phyloP scores from a whole-genome alignment of 2,797 vertebrate species.

The Antrozous pallidus region DNA sequence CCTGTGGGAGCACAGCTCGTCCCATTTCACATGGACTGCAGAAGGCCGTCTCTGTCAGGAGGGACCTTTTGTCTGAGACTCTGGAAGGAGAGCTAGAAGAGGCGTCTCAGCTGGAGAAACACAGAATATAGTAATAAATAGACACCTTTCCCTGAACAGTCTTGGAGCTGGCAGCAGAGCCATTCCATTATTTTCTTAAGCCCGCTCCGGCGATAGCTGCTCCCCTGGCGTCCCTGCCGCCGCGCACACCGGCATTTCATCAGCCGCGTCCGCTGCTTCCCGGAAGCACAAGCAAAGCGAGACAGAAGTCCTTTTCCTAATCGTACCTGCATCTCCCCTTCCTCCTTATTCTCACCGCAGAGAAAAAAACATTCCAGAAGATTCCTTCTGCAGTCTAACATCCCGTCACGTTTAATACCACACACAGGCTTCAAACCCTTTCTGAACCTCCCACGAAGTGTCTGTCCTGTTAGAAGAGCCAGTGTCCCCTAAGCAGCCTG shows the following conservation, averaged over 20 bases:
- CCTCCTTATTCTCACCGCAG: neutral
- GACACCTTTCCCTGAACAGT: neutral
- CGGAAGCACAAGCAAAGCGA: neutral
- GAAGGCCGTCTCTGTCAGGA: neutral
- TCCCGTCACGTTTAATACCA: neutral
- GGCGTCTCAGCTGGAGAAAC: neutral
- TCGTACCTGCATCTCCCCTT: slow-evolving; percentile 13
- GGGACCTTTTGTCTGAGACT: neutral
- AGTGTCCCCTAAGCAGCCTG: neutral
- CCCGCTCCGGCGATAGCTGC: neutral
- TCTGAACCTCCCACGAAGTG: neutral
- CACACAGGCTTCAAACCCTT: neutral
- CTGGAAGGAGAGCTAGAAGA: neutral
- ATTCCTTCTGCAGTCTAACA: neutral
- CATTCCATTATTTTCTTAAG: neutral
- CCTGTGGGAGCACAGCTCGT: accelerated
- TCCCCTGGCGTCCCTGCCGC: neutral
- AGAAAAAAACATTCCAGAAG: neutral
- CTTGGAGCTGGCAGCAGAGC: neutral
- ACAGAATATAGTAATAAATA: neutral
- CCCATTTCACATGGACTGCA: neutral
- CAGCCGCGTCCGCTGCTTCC: neutral
- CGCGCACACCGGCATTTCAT: neutral
- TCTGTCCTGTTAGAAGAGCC: neutral
- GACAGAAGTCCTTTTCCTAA: slow-evolving; percentile 28